A percentile compares a stretch with the other conserved stretches of the same genome.
phyloP scores from a whole-genome alignment of 2,797 vertebrate species.

The Oceanodroma leucorhoa region DNA sequence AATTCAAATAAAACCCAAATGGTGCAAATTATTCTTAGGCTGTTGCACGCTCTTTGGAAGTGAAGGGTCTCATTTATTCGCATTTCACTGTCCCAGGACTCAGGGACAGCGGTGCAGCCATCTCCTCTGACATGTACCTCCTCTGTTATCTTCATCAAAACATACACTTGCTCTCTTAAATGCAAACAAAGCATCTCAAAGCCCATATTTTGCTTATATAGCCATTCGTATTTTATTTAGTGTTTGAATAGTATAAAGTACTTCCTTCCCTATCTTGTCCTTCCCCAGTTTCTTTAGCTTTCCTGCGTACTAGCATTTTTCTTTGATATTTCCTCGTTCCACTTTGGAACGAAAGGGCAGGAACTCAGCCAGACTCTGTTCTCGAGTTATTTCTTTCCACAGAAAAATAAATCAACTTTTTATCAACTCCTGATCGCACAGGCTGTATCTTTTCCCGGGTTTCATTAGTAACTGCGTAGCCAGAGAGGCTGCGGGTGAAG shows the following conservation, averaged over 20 bases:
- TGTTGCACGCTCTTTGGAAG: neutral
- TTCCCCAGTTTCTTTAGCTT: neutral
- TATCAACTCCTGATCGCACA: neutral
- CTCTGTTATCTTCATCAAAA: neutral
- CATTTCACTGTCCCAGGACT: neutral
- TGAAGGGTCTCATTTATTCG: rapidly evolving
- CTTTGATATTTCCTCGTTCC: neutral
- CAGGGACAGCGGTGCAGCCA: rapidly evolving
- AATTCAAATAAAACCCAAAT: neutral
- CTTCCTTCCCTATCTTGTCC: neutral
- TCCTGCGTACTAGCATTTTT: neutral
- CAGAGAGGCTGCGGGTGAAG: neutral
- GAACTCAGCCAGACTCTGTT: neutral
- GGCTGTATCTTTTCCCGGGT: neutral
- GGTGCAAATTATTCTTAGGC: neutral
- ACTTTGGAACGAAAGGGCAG: neutral
- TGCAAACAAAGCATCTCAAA: neutral
- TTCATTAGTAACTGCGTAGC: neutral
- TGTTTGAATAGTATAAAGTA: neutral
- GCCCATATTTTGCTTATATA: neutral
- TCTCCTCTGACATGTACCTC: neutral
- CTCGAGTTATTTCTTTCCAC: neutral
- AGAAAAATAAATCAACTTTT: neutral
- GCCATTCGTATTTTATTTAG: neutral
- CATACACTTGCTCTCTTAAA: neutral